A percentile compares a stretch with the other conserved stretches of the same genome.
These are phyloP conservation scores for Rhodophaea formosa DNA, from an alignment of 2,888 invertebrate species.

Conservation along the genomic window DNA sequence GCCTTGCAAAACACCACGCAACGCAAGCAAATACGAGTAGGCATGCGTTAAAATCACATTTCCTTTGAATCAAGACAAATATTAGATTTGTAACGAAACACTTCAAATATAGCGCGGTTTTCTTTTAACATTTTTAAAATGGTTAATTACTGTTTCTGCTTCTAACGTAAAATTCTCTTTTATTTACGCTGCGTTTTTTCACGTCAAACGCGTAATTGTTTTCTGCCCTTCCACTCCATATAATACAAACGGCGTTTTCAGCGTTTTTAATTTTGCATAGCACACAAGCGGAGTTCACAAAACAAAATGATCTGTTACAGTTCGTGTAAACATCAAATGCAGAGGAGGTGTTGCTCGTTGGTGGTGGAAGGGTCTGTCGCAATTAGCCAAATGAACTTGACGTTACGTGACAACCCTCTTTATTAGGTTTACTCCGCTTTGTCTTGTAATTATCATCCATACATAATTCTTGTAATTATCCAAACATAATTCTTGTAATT, in stretches of 20 bases:
- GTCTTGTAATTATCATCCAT: slow-evolving; percentile 4
- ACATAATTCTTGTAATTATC: no score
- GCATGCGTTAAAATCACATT: slow-evolving; percentile 28
- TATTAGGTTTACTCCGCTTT: slow-evolving; percentile 27
- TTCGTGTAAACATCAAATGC: slow-evolving; percentile 17
- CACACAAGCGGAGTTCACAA: neutral
- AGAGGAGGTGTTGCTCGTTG: neutral
- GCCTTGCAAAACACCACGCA: slow-evolving; percentile 71
- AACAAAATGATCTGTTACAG: neutral
- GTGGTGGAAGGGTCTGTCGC: slow-evolving; percentile 29
- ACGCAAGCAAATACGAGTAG: slow-evolving; percentile 46
- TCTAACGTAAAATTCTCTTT: neutral
- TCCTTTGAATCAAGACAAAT: neutral
- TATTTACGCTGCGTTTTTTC: slow-evolving; percentile 19
- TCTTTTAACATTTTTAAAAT: neutral
- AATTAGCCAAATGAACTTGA: slow-evolving; percentile 50
- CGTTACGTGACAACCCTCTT: slow-evolving; percentile 36
- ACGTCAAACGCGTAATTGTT: slow-evolving; percentile 24
- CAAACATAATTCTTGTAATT: no score
- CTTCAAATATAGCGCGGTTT: neutral
- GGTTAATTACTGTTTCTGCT: slow-evolving; percentile 7
- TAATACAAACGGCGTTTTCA: neutral
- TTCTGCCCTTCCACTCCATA: neutral
- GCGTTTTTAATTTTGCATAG: slow-evolving; percentile 10
- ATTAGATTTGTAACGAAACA: neutral